A percentile compares a stretch with the other conserved stretches of the same genome.
These are phyloP conservation scores for Mystacornis crossleyi DNA, from an alignment of 2,113 vertebrate species.

Conservation along the genomic window DNA sequence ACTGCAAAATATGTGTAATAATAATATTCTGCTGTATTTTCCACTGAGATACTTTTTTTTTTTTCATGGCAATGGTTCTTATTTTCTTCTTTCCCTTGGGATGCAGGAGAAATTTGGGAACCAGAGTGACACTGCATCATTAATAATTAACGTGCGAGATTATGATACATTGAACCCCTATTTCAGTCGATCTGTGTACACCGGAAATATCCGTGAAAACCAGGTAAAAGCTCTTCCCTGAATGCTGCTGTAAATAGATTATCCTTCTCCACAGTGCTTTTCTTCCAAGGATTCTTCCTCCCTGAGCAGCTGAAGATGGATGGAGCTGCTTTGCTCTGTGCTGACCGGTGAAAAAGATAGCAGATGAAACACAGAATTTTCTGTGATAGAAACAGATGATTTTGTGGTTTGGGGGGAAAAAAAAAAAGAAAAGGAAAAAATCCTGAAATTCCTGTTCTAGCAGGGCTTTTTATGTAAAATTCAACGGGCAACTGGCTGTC, in stretches of 20 bases:
- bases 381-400: neutral
- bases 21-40: neutral
- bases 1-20: neutral
- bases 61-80: neutral
- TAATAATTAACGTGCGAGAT: slow-evolving; percentile 69
- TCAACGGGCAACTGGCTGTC: neutral
- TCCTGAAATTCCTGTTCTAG: neutral
- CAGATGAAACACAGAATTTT: neutral
- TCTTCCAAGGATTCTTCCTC: neutral
- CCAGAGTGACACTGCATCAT: neutral
- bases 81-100: neutral
- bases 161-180: slow-evolving; percentile 81
- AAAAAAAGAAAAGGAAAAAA: accelerated
- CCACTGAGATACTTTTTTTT: neutral
- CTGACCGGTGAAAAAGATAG: neutral
- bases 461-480: neutral
- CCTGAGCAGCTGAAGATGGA: neutral
- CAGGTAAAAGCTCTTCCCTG: slow-evolving; percentile 60
- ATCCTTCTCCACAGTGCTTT: neutral
- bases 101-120: slow-evolving; percentile 36
- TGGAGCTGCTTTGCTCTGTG: neutral
- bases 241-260: neutral
- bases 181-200: slow-evolving; percentile 74
- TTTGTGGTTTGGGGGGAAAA: neutral
- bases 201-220: slow-evolving; percentile 70